These are phyloP conservation scores for Orthosia gracilis DNA, from an alignment of 2,888 invertebrate genomes.

Conservation along the genomic window DNA sequence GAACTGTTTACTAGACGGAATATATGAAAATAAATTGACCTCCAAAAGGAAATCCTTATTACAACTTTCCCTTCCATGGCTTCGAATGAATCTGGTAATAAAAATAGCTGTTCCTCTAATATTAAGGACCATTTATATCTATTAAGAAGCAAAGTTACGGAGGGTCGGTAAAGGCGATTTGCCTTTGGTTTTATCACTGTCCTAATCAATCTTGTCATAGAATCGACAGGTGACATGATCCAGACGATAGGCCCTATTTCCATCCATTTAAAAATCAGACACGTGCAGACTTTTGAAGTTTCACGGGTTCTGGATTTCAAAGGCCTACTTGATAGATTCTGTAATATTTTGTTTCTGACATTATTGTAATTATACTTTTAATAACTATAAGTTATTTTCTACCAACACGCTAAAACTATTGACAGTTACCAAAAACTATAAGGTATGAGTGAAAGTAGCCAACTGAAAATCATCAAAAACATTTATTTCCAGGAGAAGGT, in stretches of 20 bases:
- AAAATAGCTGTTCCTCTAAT: constrained; percentile 22
- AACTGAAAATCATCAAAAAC: too few species aligned
- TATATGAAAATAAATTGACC: constrained; percentile 28
- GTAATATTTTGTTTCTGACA: background rate
- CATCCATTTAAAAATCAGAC: background rate
- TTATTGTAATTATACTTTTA: too few species aligned
- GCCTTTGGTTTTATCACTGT: constrained; percentile 25
- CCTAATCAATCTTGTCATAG: constrained; percentile 37
- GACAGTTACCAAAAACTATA: background rate
- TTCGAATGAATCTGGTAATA: constrained; percentile 12
- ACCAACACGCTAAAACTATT: too few species aligned
- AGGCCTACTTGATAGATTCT: background rate
- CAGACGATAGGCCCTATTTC: background rate
- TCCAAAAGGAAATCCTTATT: constrained; percentile 26
- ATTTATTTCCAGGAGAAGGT: too few species aligned
- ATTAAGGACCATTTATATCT: constrained; percentile 47
- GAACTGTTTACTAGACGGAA: background rate
- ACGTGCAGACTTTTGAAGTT: background rate
- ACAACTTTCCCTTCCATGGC: constrained; percentile 1
- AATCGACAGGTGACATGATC: constrained; percentile 20
- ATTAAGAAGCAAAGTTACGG: constrained; percentile 40
- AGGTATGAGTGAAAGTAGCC: background rate
- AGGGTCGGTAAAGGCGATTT: constrained; percentile 29
- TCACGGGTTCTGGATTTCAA: background rate
- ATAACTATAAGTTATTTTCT: too few species aligned